A percentile compares a stretch with the other conserved stretches of the same genome.
Evolutionary conservation across 2,888 invertebrate species (phyloP).

Genomic region (Caenorhabditis sp.): DNA sequence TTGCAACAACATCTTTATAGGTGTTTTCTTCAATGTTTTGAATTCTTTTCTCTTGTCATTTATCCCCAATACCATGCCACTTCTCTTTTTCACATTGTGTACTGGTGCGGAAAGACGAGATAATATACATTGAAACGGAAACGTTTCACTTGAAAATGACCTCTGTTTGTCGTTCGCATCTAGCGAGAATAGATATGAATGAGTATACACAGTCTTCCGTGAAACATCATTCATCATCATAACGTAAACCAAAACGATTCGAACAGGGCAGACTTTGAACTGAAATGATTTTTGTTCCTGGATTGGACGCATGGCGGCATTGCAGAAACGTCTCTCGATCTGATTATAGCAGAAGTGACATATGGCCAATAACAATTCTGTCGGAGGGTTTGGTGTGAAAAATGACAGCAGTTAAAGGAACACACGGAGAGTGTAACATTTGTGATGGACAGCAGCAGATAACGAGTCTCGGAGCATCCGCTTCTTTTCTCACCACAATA

Average conservation of each 20-base stretch:
- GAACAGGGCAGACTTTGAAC: neutral
- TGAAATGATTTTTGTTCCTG: neutral
- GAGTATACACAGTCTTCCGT: slow-evolving; percentile 19
- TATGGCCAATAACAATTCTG: slow-evolving; percentile 13
- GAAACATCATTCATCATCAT: neutral
- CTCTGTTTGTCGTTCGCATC: slow-evolving; percentile 41
- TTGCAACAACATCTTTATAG: neutral
- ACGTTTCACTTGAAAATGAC: slow-evolving; percentile 44
- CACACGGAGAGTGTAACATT: slow-evolving; percentile 35
- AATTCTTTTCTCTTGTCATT: slow-evolving; percentile 8
- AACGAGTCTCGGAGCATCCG: slow-evolving; percentile 31
- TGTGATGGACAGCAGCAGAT: slow-evolving; percentile 28
- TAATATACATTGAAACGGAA: slow-evolving; percentile 35
- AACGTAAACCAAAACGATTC: neutral
- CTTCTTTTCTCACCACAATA: slow-evolving; percentile 27
- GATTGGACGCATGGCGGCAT: too few relatives aligned
- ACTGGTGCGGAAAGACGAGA: slow-evolving; percentile 35
- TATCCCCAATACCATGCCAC: neutral
- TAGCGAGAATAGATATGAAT: slow-evolving; percentile 34
- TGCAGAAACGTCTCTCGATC: neutral
- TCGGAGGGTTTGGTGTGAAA: slow-evolving; percentile 29
- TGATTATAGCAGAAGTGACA: neutral
- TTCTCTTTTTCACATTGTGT: slow-evolving; percentile 15
- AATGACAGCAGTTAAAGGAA: slow-evolving; percentile 14
- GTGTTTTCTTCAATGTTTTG: too few relatives aligned